These are phyloP conservation scores for Poeciliopsis paucimaculata DNA, from an alignment of 2,797 vertebrate genomes.

Conservation along the genomic window DNA sequence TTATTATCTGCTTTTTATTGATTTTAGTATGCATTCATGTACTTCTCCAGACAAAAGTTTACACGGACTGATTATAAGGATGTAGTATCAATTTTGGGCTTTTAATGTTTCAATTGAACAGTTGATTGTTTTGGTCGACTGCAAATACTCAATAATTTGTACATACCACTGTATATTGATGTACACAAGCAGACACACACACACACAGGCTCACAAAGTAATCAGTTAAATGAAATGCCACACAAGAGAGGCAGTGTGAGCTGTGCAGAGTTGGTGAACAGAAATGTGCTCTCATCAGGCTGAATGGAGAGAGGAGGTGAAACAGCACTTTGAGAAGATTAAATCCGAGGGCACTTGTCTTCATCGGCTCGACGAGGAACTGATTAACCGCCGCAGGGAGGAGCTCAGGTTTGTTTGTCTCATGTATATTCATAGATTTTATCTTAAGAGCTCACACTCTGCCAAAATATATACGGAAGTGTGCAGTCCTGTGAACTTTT, in stretches of 20 bases:
- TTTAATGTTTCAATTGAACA: background rate
- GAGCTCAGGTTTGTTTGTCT: constrained; percentile 87
- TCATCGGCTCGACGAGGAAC: constrained; percentile 93
- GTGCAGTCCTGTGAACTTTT: constrained; percentile 4
- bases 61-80: background rate
- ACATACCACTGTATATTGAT: background rate
- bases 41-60: background rate
- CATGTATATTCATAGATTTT: background rate
- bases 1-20: background rate
- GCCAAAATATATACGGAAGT: constrained; percentile 3
- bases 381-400: constrained; percentile 92
- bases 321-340: constrained; percentile 98
- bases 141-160: background rate
- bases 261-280: constrained; percentile 38
- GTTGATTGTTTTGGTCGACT: background rate
- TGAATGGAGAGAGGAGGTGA: constrained; percentile 94
- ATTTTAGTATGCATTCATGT: background rate
- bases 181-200: background rate
- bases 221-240: constrained; percentile 19
- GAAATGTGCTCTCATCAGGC: constrained; percentile 79
- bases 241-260: constrained; percentile 4
- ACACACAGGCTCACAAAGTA: constrained; percentile 4
- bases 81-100: background rate
- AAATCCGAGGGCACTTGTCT: constrained; percentile 96
- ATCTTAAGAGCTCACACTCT: background rate